Percentiles rank a stretch among this genome's conserved stretches.
These are phyloP conservation scores for Enteromius treurensis DNA, from an alignment of 2,797 vertebrate genomes.

Conservation along the genomic window DNA sequence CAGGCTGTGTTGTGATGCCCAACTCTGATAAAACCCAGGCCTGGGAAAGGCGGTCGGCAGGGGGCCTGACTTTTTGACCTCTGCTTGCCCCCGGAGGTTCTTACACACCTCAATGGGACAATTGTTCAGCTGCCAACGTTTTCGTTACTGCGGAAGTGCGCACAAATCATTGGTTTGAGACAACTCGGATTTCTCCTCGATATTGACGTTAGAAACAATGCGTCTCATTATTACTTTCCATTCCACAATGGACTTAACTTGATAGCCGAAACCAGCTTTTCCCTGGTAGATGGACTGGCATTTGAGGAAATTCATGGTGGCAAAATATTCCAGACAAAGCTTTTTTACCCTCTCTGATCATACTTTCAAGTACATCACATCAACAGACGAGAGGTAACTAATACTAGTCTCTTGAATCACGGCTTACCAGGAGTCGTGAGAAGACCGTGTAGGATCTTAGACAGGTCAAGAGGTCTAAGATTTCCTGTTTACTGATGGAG, in stretches of 20 bases:
- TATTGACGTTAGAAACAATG: conserved; percentile 60
- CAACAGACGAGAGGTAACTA: conserved; percentile 34
- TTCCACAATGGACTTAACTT: conserved; percentile 39
- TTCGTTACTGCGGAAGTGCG: conserved; percentile 64
- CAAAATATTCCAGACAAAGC: not conserved
- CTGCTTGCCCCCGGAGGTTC: conserved; percentile 71
- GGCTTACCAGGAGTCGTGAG: conserved; percentile 41
- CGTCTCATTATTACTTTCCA: conserved; percentile 56
- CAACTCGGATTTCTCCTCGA: conserved; percentile 68
- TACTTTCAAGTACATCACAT: not conserved
- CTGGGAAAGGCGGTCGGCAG: conserved; percentile 53
- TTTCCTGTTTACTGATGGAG: conserved; percentile 67
- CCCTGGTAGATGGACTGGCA: conserved; percentile 20
- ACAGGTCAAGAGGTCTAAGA: conserved; percentile 52
- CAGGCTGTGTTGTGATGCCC: conserved; percentile 56
- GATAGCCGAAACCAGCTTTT: conserved; percentile 43
- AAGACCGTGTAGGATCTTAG: conserved; percentile 39
- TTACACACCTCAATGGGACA: conserved; percentile 68
- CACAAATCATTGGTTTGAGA: conserved; percentile 65
- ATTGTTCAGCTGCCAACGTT: conserved; percentile 71
- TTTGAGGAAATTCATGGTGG: conserved; percentile 15
- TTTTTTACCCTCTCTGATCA: conserved; percentile 6
- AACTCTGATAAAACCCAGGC: conserved; percentile 50
- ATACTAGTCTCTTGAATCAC: conserved; percentile 27
- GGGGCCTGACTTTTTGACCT: conserved; percentile 68